Percentiles rank a stretch among this genome's conserved stretches.
These are phyloP conservation scores for Corythoichthys intestinalis DNA, from an alignment of 2,113 vertebrate species.

Conservation along the genomic window DNA sequence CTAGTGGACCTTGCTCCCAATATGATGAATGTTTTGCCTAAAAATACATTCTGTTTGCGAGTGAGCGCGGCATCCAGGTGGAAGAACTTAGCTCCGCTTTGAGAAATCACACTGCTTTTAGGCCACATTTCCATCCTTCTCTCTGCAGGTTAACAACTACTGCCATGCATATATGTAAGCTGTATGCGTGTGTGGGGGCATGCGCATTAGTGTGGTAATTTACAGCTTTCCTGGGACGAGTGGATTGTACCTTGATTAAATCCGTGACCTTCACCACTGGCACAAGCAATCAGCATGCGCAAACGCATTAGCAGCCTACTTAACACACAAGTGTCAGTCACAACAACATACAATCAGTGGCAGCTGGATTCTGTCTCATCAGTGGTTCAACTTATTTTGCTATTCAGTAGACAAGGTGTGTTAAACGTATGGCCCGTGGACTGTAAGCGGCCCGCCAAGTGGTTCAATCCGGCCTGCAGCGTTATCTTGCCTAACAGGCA, in stretches of 20 bases:
- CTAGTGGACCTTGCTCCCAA: conserved; percentile 65
- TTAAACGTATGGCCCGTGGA: too few relatives aligned
- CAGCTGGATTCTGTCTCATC: conserved; percentile 56
- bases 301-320: conserved; percentile 29
- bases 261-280: conserved; percentile 69
- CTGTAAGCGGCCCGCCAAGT: too few relatives aligned
- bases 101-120: conserved; percentile 58
- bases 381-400: conserved; percentile 54
- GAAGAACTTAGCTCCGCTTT: conserved; percentile 52
- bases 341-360: conserved; percentile 65
- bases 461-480: too few relatives aligned
- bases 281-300: conserved; percentile 63
- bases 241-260: conserved; percentile 71
- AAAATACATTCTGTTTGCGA: conserved; percentile 64
- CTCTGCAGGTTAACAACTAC: conserved; percentile 33
- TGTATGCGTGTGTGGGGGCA: conserved; percentile 22
- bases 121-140: conserved; percentile 42
- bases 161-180: background rate
- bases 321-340: conserved; percentile 32
- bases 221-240: conserved; percentile 52
- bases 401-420: background rate
- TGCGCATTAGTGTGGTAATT: conserved; percentile 42
- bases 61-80: conserved; percentile 56
- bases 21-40: conserved; percentile 74
- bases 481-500: too few relatives aligned